phyloP scores from a whole-genome alignment of 2,113 vertebrate genomes.

The Microcebus murinus region DNA sequence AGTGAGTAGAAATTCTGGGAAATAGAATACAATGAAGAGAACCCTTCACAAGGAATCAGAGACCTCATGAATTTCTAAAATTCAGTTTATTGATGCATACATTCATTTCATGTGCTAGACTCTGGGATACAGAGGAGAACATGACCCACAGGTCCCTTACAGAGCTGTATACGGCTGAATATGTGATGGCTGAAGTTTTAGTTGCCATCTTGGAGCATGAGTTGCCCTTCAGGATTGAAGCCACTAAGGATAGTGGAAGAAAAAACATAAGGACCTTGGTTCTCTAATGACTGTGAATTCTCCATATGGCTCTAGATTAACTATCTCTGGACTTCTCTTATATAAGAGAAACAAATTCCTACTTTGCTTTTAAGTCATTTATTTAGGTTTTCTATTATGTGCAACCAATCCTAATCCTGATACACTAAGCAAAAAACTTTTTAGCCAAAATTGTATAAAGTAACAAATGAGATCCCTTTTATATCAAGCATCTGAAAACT shows the following conservation, averaged over 20 bases:
- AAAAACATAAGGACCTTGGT: not conserved
- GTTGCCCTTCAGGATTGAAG: not conserved
- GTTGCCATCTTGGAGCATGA: not conserved
- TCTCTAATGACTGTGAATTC: not conserved
- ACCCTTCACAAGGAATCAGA: not conserved
- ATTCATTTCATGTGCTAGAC: not conserved
- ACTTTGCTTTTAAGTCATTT: constrained; percentile 22
- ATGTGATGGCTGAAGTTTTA: constrained; percentile 5
- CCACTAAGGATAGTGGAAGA: not conserved
- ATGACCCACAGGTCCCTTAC: not conserved
- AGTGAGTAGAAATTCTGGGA: constrained; percentile 28
- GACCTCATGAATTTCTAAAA: not conserved
- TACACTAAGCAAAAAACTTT: not conserved
- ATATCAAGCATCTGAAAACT: not conserved
- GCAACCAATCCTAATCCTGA: not conserved
- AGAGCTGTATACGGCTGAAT: not conserved
- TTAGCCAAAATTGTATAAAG: constrained; percentile 12
- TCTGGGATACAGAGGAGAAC: not conserved
- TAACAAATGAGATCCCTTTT: not conserved
- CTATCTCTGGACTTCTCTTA: not conserved
- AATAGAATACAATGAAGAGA: not conserved
- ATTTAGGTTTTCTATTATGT: not conserved
- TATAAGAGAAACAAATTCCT: not conserved
- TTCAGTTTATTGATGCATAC: not conserved
- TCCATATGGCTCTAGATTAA: not conserved